Base-by-base conservation (phyloP, 2,797 vertebrate genomes). In the Pseudocheirus occidentalis region DNA sequence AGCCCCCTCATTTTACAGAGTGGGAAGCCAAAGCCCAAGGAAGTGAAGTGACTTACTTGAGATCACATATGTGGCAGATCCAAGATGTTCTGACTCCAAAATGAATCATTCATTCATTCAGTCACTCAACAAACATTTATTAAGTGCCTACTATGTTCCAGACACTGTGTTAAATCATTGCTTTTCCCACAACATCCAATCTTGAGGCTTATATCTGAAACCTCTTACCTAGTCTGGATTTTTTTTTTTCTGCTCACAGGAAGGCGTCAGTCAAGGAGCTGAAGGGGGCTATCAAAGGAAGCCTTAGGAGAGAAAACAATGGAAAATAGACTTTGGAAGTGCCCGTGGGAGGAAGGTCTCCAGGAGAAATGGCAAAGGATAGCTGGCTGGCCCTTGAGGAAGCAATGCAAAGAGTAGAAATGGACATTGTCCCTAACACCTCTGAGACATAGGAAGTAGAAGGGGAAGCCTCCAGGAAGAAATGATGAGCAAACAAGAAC, bases 401-500 rank as follows among this genome's bases (percentile, higher is more conserved):
- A 94, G 53, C 56, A 24, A 34, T 5, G 0, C 55, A 24, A 53
- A 91, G 57, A 29, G 73, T 73, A 87, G 73, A 81, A 16, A 62
- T 91, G 40, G 14, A 90, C 81, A 24, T 1, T 7, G 6, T 52
- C 55, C 59, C 1, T 31, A 16, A 4, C 4, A 5, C 9, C 31
- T 87, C 18, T 10, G 90, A 91, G 90, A 92, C n/a, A 52, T 0
- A 50, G 24, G 27, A 1, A 14, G 34, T 56, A 87, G 31, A 91
- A 12, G 29, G 40, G 91, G 92, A 81, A 91, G 73, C 2, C 24
- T 53, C 40, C 2, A 10, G 56, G 56, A 91, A 94, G 90, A 55
- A 0, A 50, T 2, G 1, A 1, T 12, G 89, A 31, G 54, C 0
- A 4, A 90, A 12, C 0, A 62, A 57, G 55, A 55, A 4, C 0